These are phyloP conservation scores for Chaenodraco wilsoni DNA, from an alignment of 2,797 vertebrate species.

Conservation along the genomic window DNA sequence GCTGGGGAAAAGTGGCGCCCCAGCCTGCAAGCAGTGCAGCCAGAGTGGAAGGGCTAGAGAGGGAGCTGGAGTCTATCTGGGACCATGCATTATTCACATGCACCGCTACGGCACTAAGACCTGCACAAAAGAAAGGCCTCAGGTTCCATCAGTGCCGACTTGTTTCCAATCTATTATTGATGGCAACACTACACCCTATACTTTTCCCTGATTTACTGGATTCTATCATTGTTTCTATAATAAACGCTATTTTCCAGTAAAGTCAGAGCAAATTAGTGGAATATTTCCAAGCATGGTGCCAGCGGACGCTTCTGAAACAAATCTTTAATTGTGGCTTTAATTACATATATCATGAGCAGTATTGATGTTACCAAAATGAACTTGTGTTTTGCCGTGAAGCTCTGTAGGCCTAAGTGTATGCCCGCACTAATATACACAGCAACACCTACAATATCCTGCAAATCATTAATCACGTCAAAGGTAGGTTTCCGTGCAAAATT, in stretches of 20 bases:
- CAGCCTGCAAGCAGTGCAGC: constrained; percentile 68
- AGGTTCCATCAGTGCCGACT: constrained; percentile 82
- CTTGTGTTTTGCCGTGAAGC: not conserved
- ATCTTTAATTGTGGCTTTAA: constrained; percentile 54
- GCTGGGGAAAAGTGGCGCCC: constrained; percentile 73
- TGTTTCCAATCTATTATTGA: constrained; percentile 87
- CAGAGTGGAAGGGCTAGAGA: constrained; percentile 68
- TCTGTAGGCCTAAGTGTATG: not conserved
- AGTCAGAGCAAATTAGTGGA: constrained; percentile 70
- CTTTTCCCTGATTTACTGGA: constrained; percentile 84
- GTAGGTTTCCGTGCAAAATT: constrained; percentile 66
- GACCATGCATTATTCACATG: constrained; percentile 85
- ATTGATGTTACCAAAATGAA: constrained; percentile 30
- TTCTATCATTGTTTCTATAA: constrained; percentile 83
- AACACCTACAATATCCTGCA: constrained; percentile 56
- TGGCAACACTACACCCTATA: constrained; percentile 83
- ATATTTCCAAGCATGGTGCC: constrained; percentile 72
- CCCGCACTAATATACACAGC: constrained; percentile 17
- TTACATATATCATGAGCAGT: constrained; percentile 50
- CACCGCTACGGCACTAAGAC: constrained; percentile 80
- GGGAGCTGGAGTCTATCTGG: constrained; percentile 76
- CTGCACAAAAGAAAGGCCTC: constrained; percentile 80
- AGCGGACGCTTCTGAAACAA: constrained; percentile 49
- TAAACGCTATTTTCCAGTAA: constrained; percentile 82
- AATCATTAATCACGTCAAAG: constrained; percentile 71